These are phyloP conservation scores for Bradypodion pumilum DNA, from an alignment of 2,797 vertebrate species.

Conservation along the genomic window DNA sequence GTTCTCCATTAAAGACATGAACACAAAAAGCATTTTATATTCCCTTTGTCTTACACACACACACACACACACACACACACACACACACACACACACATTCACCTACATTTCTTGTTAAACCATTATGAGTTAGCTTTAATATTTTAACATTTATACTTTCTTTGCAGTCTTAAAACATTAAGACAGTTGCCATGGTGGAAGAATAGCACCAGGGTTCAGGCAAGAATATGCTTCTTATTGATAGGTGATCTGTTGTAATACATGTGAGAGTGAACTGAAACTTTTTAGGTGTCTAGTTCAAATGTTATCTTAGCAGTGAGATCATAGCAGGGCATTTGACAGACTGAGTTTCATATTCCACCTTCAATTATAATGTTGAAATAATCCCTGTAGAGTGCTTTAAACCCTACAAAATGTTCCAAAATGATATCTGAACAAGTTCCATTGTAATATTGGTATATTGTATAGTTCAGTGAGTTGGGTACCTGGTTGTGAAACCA, in stretches of 20 bases:
- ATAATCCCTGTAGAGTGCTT: neutral
- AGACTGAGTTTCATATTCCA: neutral
- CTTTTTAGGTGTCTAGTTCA: neutral
- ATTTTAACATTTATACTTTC: constrained; percentile 36
- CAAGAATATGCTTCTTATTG: no score
- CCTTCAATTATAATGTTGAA: neutral
- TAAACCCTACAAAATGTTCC: neutral
- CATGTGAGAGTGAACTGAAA: neutral
- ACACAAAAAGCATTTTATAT: neutral
- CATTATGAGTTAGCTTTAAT: constrained; percentile 17
- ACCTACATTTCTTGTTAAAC: constrained; percentile 34
- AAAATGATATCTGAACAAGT: no score
- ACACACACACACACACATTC: neutral
- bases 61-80: neutral
- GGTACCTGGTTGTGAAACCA: no score
- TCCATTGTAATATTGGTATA: no score
- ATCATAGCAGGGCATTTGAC: neutral
- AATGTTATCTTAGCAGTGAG: neutral
- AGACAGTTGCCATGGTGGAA: neutral
- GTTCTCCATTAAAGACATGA: no score
- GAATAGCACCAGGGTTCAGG: no score
- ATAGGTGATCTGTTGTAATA: no score
- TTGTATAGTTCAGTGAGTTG: no score
- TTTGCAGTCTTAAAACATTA: neutral
- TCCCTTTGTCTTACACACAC: neutral